Base-by-base conservation (phyloP, 2,797 vertebrate genomes). In the Erethizon dorsatum region DNA sequence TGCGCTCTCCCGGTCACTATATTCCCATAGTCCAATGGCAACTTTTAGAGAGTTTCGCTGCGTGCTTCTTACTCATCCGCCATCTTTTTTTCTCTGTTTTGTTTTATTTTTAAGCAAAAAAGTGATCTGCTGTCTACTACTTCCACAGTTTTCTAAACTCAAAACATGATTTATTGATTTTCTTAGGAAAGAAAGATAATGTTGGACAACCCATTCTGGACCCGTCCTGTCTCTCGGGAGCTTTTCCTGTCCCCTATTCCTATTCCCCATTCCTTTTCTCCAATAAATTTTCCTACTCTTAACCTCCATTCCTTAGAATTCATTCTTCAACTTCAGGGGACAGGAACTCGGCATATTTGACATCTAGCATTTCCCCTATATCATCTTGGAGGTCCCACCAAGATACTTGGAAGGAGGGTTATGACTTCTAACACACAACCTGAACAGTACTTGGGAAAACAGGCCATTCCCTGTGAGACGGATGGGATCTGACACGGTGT, bases 121-220 rank as follows among this genome's bases (percentile, higher is more conserved):
- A 50, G 54, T 59, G 65, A 52, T 80, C 71, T 59, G 54, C 12
- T 15, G 33, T 31, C 73, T 41, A 59, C 56, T 45, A 90, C 41
- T 75, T 83, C 37, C 80, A 54, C 4, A 83, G 26, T 83, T 87
- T 50, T 50, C 87, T 92, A 61, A 90, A 87, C 69, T 79, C 45
- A 82, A 90, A 94, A 91, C 4, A 54, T 14, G 5, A 73, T 41
- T 88, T 69, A 85, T 71, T 37, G 17, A 41, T 79, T 95, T 83
- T 50, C 79, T 83, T 94, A 71, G 56, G 33, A 95, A 90, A 15
- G 33, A 73, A 87, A 69, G 22, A 69, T n/a, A 69, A 69, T 69
- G 33, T n/a, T n/a, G 65, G 33, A 33, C n/a, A 69, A n/a, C 65
- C 18, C 65, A 69, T 69, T 69, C 33, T 3, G 33, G 33, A 69